Evolutionary conservation across 2,888 invertebrate species (phyloP), one percentile per base, ranked within the genome.

Genomic region (Sussaba pulchella): DNA sequence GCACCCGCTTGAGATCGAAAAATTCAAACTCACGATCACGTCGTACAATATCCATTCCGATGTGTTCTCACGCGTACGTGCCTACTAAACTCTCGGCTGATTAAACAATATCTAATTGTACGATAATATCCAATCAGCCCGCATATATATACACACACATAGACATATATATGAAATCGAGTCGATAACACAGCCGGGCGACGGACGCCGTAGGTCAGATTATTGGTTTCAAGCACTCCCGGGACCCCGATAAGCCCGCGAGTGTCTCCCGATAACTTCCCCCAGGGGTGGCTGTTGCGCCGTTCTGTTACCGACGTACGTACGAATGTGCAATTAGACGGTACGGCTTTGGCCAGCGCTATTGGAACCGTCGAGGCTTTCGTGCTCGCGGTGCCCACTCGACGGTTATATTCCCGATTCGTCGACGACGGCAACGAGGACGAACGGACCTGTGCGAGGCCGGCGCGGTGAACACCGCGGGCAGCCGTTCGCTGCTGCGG

Each of bases 81-180:
- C 75, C 52, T n/a, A 50, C 61, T 67, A 26, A 24, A 9, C 50
- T 43, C 41, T 52, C 31, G 52, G 10, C 19, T 43, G 69, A 76
- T 69, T 41, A 61, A 76, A 64, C 73, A 72, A 59, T 75, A 75
- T 52, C 50, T 61, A 61, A 63, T 69, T 52, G 45, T 39, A 43
- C 36, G 59, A 67, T 61, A 61, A 61, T 63, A 61, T 31, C 61
- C 61, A 31, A 39, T 10, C n/a, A 14, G 50, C 59, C 52, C 72
- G 52, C 17, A 75, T 61, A 71, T 19, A 59, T 59, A 31, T 31
- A 31, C 6, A 31, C 9, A 50, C n/a, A 1, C 10, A n/a, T n/a
- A n/a, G n/a, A n/a, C n/a, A n/a, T n/a, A n/a, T n/a, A n/a, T n/a
- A n/a, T n/a, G n/a, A n/a, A n/a, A n/a, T n/a, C n/a, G 19, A 19